phyloP scores from a whole-genome alignment of 1,140 invertebrate genomes.

The Zaprionus tsacasi region DNA sequence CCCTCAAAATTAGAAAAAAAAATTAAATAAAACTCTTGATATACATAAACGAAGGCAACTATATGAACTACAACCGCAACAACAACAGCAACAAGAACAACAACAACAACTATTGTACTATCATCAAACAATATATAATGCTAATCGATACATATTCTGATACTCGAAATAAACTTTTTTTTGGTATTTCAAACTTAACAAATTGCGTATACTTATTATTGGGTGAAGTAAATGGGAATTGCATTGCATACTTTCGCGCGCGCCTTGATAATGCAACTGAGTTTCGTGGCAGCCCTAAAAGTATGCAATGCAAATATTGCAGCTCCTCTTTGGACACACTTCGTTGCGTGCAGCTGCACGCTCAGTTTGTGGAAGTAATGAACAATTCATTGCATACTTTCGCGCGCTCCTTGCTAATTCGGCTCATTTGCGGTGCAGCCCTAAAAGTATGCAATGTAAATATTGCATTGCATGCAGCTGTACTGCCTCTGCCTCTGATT shows the following conservation, averaged over 20 bases:
- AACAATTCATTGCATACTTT: background rate
- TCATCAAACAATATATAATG: slow-evolving; percentile 28
- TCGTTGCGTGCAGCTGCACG: no score
- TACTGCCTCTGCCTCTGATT: background rate
- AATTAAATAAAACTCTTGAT: background rate
- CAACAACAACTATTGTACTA: slow-evolving; percentile 9
- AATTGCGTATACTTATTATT: slow-evolving; percentile 8
- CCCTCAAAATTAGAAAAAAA: background rate
- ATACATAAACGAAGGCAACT: slow-evolving; percentile 6
- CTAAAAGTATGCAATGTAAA: background rate
- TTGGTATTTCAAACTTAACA: slow-evolving; percentile 74
- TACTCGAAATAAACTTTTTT: slow-evolving; percentile 70
- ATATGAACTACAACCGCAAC: slow-evolving; percentile 9
- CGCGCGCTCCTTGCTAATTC: background rate
- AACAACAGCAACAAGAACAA: slow-evolving; percentile 8
- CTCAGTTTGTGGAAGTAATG: no score
- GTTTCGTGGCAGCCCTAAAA: background rate
- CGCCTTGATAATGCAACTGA: background rate
- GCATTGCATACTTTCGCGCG: background rate
- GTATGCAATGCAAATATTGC: background rate
- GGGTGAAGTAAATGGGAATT: no score
- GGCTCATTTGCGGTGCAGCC: background rate
- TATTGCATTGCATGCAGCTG: no score
- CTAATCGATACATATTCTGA: slow-evolving; percentile 57
- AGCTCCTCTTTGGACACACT: no score